Base-by-base conservation (phyloP, 37 sponge, comb jelly and placozoan species). In the Aphrocallistes beatrix region DNA sequence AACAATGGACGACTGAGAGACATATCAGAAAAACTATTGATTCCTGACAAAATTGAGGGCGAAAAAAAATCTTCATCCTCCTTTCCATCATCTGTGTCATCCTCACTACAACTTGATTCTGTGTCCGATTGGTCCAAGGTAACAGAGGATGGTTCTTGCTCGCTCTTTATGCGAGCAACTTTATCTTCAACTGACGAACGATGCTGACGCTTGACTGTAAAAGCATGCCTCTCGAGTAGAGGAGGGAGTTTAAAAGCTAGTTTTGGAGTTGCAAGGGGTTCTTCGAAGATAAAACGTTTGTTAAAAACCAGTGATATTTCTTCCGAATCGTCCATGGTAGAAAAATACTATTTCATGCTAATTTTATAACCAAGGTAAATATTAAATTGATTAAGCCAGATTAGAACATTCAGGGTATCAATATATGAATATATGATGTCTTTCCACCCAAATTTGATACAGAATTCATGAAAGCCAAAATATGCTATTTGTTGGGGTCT, bases 1-100 rank as follows among this genome's bases (percentile, higher is more conserved):
- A 69, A 81, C 17, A 39, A 34, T 9, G 99, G 99, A 23, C 99
- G 48, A 21, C 97, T 96, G 21, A 98, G 91, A 82, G 95, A 95
- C 96, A 98, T 98, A 39, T 95, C 96, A 0, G 93, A 94, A 85
- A 98, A 98, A 13, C 39, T 86, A 16, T 92, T 83, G 82, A 60
- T 60, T 19, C 75, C 75, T 25, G 3, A 8, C 28, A 6, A 25
- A 32, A 30, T 19, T 25, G 8, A 3, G 75, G 25, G 10, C 3
- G 75, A 60, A 13, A 60, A 60, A 28, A 60, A 60, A 25, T 21
- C 32, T 60, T 13, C 32, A 32, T 28, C 21, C n/a, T n/a, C n/a
- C n/a, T n/a, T n/a, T n/a, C n/a, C n/a, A 6, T 19, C n/a, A 60
- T 60, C 75, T 30, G 21, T 60, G 8, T 19, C n/a, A 25, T 21